Percentiles rank a stretch among this genome's conserved stretches.
phyloP scores from a whole-genome alignment of 2,113 vertebrate genomes.

The Pitta sordida region DNA sequence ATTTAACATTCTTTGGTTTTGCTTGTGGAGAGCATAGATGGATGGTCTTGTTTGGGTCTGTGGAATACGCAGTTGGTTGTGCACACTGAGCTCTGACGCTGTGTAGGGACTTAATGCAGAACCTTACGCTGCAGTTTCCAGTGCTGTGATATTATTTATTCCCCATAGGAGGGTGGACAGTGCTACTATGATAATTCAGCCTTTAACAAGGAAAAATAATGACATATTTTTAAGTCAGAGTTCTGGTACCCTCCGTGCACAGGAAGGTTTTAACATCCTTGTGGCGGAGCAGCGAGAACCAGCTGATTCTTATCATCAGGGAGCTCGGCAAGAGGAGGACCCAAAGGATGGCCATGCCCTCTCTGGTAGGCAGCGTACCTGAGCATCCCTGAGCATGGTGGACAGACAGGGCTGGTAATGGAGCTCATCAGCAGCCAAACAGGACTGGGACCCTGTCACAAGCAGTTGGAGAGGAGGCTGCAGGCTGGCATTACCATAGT shows the following conservation, averaged over 20 bases:
- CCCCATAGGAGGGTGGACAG: neutral
- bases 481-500: neutral
- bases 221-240: neutral
- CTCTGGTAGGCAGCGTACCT: neutral
- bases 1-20: neutral
- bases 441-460: neutral
- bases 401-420: neutral
- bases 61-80: neutral
- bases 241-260: neutral
- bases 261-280: neutral
- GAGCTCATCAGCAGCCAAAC: fast-evolving
- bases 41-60: neutral
- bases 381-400: neutral
- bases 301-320: neutral
- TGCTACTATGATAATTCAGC: neutral
- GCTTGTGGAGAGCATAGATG: neutral
- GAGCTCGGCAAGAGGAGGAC: neutral
- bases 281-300: fast-evolving
- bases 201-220: neutral
- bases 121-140: neutral
- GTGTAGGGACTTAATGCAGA: neutral
- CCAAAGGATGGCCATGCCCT: neutral
- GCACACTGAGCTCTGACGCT: neutral
- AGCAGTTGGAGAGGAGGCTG: neutral
- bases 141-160: neutral